Evolutionary conservation across 2,888 invertebrate species (phyloP).

Genomic region (Cosmia pyralina): DNA sequence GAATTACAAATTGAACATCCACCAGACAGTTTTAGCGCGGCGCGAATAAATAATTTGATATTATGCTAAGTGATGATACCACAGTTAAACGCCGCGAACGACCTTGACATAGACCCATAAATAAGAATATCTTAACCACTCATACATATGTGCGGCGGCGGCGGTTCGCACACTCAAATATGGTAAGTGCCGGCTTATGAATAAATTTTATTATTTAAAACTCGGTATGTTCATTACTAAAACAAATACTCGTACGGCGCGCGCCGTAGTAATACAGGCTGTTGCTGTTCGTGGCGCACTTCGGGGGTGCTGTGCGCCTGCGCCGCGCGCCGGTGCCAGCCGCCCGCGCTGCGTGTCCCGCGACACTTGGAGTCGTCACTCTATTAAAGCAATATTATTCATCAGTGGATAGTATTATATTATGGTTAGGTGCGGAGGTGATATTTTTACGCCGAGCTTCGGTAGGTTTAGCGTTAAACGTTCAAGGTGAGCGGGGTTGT

Average conservation of each 20-base stretch:
- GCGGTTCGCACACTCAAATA: slow-evolving; percentile 88
- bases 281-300: slow-evolving; percentile 70
- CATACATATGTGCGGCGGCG: slow-evolving; percentile 90
- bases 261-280: slow-evolving; percentile 87
- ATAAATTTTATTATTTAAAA: slow-evolving; percentile 90
- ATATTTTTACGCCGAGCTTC: slow-evolving; percentile 73
- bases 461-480: slow-evolving; percentile 78
- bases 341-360: not conserved
- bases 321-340: not conserved
- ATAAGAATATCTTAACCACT: slow-evolving; percentile 90
- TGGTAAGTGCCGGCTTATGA: slow-evolving; percentile 90
- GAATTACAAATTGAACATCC: slow-evolving; percentile 88
- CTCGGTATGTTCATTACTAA: slow-evolving; percentile 90
- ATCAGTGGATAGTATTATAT: slow-evolving; percentile 30
- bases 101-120: slow-evolving; percentile 90
- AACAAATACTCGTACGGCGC: slow-evolving; percentile 88
- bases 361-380: not conserved
- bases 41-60: slow-evolving; percentile 90
- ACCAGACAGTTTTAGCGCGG: slow-evolving; percentile 87
- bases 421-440: slow-evolving; percentile 66
- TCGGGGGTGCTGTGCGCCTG: slow-evolving; percentile 17
- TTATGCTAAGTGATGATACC: slow-evolving; percentile 89
- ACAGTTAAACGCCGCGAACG: slow-evolving; percentile 80
- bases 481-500: slow-evolving; percentile 85
- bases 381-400: slow-evolving; percentile 8